Evolutionary conservation across 2,113 vertebrate genomes (phyloP), one percentile per base, ranked within the genome.

Genomic region (Lates calcarifer): DNA sequence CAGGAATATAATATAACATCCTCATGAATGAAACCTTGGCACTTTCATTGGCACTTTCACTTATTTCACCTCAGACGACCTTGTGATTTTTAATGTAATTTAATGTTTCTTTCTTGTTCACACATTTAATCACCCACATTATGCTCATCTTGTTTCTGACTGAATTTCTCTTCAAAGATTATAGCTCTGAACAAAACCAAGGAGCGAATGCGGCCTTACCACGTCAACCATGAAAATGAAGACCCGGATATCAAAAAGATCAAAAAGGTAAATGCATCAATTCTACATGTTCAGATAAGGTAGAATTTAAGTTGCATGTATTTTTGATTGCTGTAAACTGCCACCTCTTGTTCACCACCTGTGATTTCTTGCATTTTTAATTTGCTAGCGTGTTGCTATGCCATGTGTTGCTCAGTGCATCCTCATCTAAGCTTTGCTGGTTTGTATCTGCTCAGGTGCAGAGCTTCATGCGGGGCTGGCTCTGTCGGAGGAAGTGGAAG

Each of bases 181-280:
- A 58, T 99, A 35, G 98, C 98, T 60, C 95, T 99, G 79, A 99
- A 99, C 95, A 99, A 98, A 96, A 99, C 98, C 51, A 99, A 98
- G 95, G 98, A 99, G 93, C 95, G 97, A 74, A 99, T 99, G 98
- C 88, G 97, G 43, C 98, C 98, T 43, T 98, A 99, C 87, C 98
- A 98, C 66, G 94, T 96, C 67, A 94, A 95, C 87, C 96, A 97
- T 63, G 97, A 99, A 83, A 97, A 97, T 1, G 98, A 99, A 60
- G 97, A 99, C 83, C 98, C 98, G 10, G 98, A 99, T 85, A 99
- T 99, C 69, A 99, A 99, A 94, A 99, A 99, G 93, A 99, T 99
- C 77, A 99, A 99, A 93, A 99, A 99, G 97, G 98, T 99, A 95
- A 87, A 71, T 14, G 12, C 10, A 67, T 20, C 31, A n/a, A 39